A percentile compares a stretch with the other conserved stretches of the same genome.
Evolutionary conservation across 2,888 invertebrate genomes (phyloP).

Genomic region (Panzeria rudis): DNA sequence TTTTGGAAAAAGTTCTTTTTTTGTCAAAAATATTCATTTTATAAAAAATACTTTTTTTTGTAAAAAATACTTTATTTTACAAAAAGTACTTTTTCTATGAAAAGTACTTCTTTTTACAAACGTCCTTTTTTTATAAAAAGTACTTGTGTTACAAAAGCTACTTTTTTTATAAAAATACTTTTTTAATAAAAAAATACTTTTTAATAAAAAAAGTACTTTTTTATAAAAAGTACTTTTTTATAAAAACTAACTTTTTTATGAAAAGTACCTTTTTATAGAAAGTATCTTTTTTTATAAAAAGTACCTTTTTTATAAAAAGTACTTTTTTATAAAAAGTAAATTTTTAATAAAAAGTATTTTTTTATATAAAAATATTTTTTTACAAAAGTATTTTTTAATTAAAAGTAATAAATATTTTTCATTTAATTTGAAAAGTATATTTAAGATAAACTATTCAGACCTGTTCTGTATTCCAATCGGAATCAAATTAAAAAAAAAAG

Average conservation of each 20-base stretch:
- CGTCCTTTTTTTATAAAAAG: background rate
- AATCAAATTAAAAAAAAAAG: too few relatives aligned
- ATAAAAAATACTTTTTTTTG: background rate
- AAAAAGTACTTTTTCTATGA: background rate
- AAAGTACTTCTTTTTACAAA: background rate
- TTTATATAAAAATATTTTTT: too few relatives aligned
- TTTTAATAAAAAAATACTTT: background rate
- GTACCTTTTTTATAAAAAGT: too few relatives aligned
- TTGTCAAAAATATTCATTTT: too few relatives aligned
- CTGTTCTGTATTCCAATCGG: too few relatives aligned
- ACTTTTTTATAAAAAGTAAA: too few relatives aligned
- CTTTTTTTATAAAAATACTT: background rate
- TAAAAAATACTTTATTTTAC: background rate
- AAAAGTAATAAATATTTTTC: too few relatives aligned
- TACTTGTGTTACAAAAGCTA: background rate
- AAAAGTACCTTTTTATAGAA: background rate
- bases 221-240: conserved; percentile 5
- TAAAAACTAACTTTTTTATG: background rate
- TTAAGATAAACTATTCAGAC: too few relatives aligned
- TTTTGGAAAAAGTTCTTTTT: background rate
- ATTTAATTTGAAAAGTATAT: too few relatives aligned
- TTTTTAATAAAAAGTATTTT: background rate
- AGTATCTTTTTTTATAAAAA: too few relatives aligned
- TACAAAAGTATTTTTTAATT: too few relatives aligned
- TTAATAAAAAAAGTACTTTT: background rate